A percentile compares a stretch with the other conserved stretches of the same genome.
Evolutionary conservation across 2,797 vertebrate genomes (phyloP).

Genomic region (Neosilurus mollespiculum): DNA sequence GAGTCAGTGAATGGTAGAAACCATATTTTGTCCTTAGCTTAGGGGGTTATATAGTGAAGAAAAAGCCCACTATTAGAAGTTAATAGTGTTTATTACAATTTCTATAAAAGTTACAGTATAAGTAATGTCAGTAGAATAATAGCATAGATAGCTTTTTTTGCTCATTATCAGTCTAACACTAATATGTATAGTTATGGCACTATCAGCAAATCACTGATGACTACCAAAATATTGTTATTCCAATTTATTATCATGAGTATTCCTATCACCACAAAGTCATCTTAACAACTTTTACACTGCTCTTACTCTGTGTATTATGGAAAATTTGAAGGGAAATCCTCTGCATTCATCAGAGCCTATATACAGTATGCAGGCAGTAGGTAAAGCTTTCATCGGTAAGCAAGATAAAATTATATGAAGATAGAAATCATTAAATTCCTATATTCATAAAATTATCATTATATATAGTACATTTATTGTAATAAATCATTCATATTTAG

Average conservation of each 20-base stretch:
- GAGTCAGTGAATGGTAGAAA: not conserved
- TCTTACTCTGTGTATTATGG: not conserved
- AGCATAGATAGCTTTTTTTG: slow-evolving; percentile 1
- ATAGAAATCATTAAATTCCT: not conserved
- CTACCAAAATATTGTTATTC: not conserved
- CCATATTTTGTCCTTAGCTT: not conserved
- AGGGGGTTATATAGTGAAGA: slow-evolving; percentile 1
- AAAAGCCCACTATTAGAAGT: not conserved
- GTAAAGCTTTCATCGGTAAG: not conserved
- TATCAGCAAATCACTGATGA: not conserved
- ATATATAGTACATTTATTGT: not conserved
- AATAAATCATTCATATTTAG: not conserved
- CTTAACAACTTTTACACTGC: not conserved
- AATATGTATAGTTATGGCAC: not conserved
- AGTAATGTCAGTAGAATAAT: not conserved
- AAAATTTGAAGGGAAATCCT: not conserved
- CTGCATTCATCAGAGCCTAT: not conserved
- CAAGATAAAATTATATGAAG: not conserved
- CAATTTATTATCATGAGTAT: not conserved
- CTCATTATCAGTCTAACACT: slow-evolving; percentile 8
- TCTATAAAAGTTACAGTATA: not conserved
- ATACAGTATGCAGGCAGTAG: not conserved
- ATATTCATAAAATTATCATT: not conserved
- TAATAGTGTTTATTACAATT: slow-evolving; percentile 17
- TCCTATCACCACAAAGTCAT: not conserved